Evolutionary conservation across 2,888 invertebrate species (phyloP).

Genomic region (Dryobotodes eremita): DNA sequence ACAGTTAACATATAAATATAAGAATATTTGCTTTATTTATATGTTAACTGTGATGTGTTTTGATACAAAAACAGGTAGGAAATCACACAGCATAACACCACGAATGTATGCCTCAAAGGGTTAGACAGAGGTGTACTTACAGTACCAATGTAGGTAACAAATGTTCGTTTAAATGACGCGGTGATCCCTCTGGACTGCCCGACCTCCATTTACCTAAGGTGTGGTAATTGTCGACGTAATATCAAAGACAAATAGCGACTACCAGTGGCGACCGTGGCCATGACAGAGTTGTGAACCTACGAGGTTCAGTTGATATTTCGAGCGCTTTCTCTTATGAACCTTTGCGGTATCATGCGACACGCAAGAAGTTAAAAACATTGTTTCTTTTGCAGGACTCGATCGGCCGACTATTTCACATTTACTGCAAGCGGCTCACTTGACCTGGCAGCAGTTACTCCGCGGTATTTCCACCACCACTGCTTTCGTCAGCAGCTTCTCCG

Average conservation of each 20-base stretch:
- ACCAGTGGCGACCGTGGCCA: too few relatives aligned
- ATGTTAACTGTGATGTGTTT: not conserved
- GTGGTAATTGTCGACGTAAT: too few relatives aligned
- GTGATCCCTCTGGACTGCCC: too few relatives aligned
- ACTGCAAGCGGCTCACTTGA: constrained; percentile 92
- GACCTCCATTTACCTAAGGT: too few relatives aligned
- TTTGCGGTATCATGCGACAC: too few relatives aligned
- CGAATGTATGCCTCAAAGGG: too few relatives aligned
- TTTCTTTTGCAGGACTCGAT: constrained; percentile 88
- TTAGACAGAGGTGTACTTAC: not conserved
- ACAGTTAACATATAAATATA: not conserved
- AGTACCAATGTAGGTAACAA: not conserved
- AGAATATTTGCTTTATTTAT: not conserved
- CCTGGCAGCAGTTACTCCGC: constrained; percentile 92
- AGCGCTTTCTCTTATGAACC: too few relatives aligned
- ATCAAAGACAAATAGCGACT: too few relatives aligned
- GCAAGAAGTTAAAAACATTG: too few relatives aligned
- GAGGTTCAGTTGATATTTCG: too few relatives aligned
- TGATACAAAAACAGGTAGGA: not conserved
- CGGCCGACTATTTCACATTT: constrained; percentile 92
- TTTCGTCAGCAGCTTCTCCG: constrained; percentile 90
- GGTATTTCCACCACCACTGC: constrained; percentile 91
- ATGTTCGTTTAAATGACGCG: not conserved
- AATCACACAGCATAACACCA: not conserved
- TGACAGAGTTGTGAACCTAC: too few relatives aligned